Percentiles rank a stretch among this genome's conserved stretches.
Evolutionary conservation across 2,888 invertebrate species (phyloP).

Genomic region (Dasypolia templi): DNA sequence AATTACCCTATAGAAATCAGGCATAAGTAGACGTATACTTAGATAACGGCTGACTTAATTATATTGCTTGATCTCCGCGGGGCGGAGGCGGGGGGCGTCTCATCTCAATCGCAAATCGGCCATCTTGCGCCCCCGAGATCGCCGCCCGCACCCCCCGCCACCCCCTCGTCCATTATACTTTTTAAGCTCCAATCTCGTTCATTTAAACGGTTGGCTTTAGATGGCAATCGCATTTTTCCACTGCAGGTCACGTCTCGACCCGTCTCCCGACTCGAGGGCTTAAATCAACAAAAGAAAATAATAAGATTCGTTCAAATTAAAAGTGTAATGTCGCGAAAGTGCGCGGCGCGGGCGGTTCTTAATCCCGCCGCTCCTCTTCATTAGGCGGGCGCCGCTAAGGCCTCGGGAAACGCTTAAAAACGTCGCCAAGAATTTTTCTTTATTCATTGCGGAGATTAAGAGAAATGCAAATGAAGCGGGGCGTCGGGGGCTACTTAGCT

Average conservation of each 20-base stretch:
- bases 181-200: conserved; percentile 94
- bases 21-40: conserved; percentile 73
- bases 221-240: conserved; percentile 93
- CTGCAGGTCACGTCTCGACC: conserved; percentile 92
- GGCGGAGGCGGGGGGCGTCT: conserved; percentile 82
- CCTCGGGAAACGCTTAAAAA: conserved; percentile 84
- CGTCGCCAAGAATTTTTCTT: conserved; percentile 89
- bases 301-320: conserved; percentile 94
- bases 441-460: conserved; percentile 90
- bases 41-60: conserved; percentile 86
- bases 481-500: conserved; percentile 89
- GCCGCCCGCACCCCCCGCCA: conserved; percentile 86
- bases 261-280: conserved; percentile 91
- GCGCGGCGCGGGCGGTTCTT: conserved; percentile 76
- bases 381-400: conserved; percentile 81
- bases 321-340: conserved; percentile 92
- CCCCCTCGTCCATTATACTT: conserved; percentile 92
- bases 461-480: conserved; percentile 89
- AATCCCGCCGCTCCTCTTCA: conserved; percentile 88
- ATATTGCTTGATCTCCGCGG: conserved; percentile 88
- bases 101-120: conserved; percentile 91
- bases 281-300: conserved; percentile 93
- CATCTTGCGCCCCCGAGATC: conserved; percentile 89
- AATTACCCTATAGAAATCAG: conserved; percentile 50
- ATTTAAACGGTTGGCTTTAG: conserved; percentile 93